These are phyloP conservation scores for Cinara cedri DNA, from an alignment of 2,888 invertebrate genomes.

Conservation along the genomic window DNA sequence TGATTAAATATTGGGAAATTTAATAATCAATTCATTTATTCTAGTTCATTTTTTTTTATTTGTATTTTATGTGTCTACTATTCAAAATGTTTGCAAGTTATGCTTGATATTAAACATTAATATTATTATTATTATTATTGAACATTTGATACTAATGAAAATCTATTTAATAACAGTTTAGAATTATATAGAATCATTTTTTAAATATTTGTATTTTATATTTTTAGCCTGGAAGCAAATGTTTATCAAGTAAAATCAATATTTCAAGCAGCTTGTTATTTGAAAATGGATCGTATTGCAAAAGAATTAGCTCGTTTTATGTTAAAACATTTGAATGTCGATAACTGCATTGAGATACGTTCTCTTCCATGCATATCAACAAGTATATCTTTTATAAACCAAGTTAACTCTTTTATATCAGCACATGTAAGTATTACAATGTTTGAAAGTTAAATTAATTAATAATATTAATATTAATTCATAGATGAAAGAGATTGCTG, in stretches of 20 bases:
- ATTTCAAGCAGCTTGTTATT: constrained; percentile 78
- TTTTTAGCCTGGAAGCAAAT: constrained; percentile 66
- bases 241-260: constrained; percentile 73
- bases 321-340: constrained; percentile 70
- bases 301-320: constrained; percentile 75
- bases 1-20: too few relatives aligned
- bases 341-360: constrained; percentile 67
- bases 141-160: neutral
- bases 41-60: too few relatives aligned
- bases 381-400: constrained; percentile 67
- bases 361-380: constrained; percentile 67
- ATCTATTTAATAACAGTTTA: neutral
- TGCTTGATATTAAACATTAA: neutral
- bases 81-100: neutral
- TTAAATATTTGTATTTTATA: neutral
- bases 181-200: neutral
- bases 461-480: neutral
- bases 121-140: neutral
- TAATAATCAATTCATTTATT: neutral
- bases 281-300: constrained; percentile 78
- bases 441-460: neutral
- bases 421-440: constrained; percentile 67
- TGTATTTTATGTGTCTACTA: too few relatives aligned
- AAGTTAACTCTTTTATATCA: constrained; percentile 75
- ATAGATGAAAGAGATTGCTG: constrained; percentile 56